A percentile compares a stretch with the other conserved stretches of the same genome.
These are phyloP conservation scores for Neuroterus valhalla DNA, from an alignment of 1,140 invertebrate genomes.

Conservation along the genomic window DNA sequence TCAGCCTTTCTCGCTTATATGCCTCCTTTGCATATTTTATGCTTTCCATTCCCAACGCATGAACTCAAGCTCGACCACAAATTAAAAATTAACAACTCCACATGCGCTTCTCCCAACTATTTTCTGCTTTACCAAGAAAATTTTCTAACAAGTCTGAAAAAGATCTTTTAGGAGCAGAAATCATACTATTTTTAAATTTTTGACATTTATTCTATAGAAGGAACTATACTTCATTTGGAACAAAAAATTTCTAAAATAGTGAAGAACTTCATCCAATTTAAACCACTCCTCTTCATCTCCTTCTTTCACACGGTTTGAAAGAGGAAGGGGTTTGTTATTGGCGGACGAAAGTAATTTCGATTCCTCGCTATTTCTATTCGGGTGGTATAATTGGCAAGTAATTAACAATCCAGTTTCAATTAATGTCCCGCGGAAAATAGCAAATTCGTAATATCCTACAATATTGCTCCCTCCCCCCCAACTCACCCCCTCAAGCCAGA, in stretches of 20 bases:
- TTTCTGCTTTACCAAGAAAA: background rate
- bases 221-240: too few species aligned
- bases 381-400: conserved; percentile 73
- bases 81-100: conserved; percentile 21
- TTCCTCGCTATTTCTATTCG: conserved; percentile 69
- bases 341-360: conserved; percentile 68
- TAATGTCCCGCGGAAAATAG: conserved; percentile 72
- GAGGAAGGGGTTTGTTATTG: conserved; percentile 27
- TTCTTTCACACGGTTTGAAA: conserved; percentile 4
- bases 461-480: conserved; percentile 62
- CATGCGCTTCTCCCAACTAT: conserved; percentile 7
- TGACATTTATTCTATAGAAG: too few species aligned
- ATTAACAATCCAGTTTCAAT: conserved; percentile 76
- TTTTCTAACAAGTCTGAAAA: background rate
- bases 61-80: conserved; percentile 19
- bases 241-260: too few species aligned
- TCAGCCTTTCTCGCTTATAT: conserved; percentile 37
- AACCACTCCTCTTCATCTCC: too few species aligned
- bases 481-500: conserved; percentile 3
- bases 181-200: too few species aligned
- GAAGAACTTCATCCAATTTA: too few species aligned
- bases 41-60: background rate
- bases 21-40: background rate
- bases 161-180: too few species aligned
- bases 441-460: conserved; percentile 77